Conservation (phyloP, 1,140 invertebrate species). For the Papilio xuthus region DNA sequence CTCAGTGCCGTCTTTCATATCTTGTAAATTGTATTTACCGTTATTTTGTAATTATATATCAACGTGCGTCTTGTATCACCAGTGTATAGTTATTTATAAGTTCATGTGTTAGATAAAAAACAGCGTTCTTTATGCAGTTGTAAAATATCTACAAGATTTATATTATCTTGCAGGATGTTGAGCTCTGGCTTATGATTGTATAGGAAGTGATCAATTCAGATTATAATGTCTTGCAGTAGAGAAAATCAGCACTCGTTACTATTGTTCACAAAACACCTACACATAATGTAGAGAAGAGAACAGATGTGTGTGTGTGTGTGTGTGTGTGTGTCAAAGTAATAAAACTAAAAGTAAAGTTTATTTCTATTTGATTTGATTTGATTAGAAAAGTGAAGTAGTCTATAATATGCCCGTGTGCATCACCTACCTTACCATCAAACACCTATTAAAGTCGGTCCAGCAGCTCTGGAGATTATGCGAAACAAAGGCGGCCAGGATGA, state of each 20-base stretch:
- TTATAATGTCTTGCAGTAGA: not conserved
- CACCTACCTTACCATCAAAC: no score
- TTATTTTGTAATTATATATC: conserved; percentile 24
- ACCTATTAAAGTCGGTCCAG: no score
- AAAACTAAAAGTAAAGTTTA: not conserved
- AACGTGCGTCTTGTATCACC: not conserved
- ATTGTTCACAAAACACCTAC: not conserved
- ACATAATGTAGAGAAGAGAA: not conserved
- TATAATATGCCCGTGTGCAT: no score
- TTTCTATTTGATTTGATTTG: no score
- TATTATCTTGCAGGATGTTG: not conserved
- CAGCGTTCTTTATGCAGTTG: not conserved
- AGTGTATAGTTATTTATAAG: not conserved
- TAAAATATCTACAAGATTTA: not conserved
- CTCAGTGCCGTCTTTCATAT: not conserved
- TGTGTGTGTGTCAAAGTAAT: not conserved
- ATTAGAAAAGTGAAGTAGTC: no score
- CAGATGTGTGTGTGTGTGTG: not conserved
- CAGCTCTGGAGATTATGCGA: no score
- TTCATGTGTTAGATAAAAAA: not conserved
- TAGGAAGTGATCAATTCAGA: conserved; percentile 6
- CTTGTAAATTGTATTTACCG: conserved; percentile 15
- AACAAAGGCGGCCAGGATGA: no score
- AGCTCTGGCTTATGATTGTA: not conserved
- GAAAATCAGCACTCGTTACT: conserved; percentile 22